Conservation (phyloP, 2,888 invertebrate species). For the Polymixis lichenea region DNA sequence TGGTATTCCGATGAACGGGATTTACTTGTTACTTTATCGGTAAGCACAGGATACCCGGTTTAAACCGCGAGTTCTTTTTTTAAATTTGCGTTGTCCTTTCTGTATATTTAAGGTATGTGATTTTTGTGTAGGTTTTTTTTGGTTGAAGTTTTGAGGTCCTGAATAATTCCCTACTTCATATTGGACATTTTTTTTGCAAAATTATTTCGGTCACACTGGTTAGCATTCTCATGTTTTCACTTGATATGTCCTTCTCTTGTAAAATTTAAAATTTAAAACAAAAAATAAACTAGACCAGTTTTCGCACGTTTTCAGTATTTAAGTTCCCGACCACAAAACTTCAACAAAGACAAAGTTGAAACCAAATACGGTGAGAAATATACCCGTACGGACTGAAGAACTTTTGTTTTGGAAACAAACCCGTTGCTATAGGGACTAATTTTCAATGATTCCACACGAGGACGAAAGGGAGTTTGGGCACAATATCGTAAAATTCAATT, state of each 20-base stretch:
- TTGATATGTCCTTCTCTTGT: neutral
- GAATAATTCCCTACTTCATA: neutral
- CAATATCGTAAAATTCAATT: slow-evolving; percentile 75
- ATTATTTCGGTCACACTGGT: neutral
- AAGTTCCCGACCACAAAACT: slow-evolving; percentile 41
- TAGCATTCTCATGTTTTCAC: too few relatives aligned
- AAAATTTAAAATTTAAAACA: neutral
- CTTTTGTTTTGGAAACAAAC: slow-evolving; percentile 57
- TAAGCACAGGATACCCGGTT: neutral
- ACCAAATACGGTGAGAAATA: slow-evolving; percentile 37
- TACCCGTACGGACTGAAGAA: slow-evolving; percentile 38
- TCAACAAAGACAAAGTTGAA: slow-evolving; percentile 29
- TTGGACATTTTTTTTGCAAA: neutral
- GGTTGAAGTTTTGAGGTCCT: too few relatives aligned
- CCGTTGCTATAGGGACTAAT: slow-evolving; percentile 58
- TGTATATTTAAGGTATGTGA: neutral
- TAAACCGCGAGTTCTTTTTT: neutral
- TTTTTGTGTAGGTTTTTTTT: neutral
- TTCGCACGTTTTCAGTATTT: neutral
- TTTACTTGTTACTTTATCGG: neutral
- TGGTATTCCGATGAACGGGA: slow-evolving; percentile 12
- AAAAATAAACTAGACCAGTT: neutral
- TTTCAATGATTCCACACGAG: slow-evolving; percentile 62
- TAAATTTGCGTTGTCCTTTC: neutral
- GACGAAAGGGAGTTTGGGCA: slow-evolving; percentile 58